phyloP scores from a whole-genome alignment of 2,797 vertebrate species.

The Phalanger gymnotis region DNA sequence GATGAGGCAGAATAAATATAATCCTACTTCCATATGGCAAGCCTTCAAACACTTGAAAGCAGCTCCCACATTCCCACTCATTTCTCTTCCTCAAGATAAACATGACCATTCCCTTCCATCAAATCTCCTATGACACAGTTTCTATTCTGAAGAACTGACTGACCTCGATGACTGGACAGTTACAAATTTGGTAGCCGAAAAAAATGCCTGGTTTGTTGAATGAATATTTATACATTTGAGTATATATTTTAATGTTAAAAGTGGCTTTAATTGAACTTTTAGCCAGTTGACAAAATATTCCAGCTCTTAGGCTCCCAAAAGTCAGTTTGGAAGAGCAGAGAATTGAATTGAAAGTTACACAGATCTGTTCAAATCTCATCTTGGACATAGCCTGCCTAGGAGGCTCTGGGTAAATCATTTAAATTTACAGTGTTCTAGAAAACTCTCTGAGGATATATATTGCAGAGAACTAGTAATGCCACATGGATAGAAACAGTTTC shows the following conservation, averaged over 20 bases:
- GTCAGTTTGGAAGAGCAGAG: background rate
- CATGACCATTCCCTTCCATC: background rate
- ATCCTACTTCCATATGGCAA: background rate
- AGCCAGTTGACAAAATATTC: background rate
- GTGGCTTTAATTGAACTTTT: background rate
- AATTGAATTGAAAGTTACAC: background rate
- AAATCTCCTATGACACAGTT: background rate
- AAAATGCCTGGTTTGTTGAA: background rate
- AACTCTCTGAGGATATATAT: background rate
- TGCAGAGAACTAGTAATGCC: background rate
- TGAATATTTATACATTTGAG: background rate
- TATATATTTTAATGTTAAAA: background rate
- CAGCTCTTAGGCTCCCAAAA: background rate
- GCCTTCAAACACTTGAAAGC: background rate
- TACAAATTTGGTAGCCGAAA: background rate
- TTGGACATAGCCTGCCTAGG: background rate
- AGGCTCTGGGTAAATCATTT: background rate
- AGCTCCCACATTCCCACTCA: background rate
- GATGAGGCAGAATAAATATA: background rate
- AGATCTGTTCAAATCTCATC: background rate
- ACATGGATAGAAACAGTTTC: background rate
- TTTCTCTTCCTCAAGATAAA: background rate
- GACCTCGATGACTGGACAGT: background rate
- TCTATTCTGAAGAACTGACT: background rate
- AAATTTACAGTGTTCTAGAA: background rate